Base-by-base conservation (phyloP, 2,888 invertebrate genomes). In the Lysandra coridon region DNA sequence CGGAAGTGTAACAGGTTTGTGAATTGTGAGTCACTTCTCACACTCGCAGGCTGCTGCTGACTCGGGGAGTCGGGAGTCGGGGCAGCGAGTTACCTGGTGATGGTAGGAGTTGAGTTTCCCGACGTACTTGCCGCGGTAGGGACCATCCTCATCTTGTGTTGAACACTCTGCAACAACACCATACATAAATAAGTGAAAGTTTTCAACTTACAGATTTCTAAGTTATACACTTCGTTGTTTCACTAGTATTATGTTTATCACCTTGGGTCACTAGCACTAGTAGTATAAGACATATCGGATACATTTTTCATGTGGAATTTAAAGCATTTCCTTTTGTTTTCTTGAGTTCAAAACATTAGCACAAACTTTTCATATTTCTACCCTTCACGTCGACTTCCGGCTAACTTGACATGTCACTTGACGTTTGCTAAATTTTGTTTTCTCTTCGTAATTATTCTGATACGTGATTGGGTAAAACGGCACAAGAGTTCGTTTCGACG, bases 51-150 rank as follows among this genome's bases (percentile, higher is more conserved):
- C 60, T n/a, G 14, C 60, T 2, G 23, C 23, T 23, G 30, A 64
- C 23, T 30, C 2, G 64, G 2, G 69, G 30, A 64, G 10, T 30
- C 2, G 64, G 2, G 69, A 57, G 17, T 57, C 57, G 79, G 79
- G 57, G 69, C 44, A 80, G 83, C 79, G 81, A 83, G 81, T 81
- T 85, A 95, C 95, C 92, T 96, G 98, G 89, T 98, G 98, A 90
- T 98, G 98, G 88, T 98, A 98, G 0, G 98, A 97, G 91, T 98
- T 98, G 74, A 98, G 92, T 91, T 97, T 97, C 6, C 98, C 98
- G 80, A 98, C 93, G 84, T 96, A 96, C 90, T 97, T 97, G 78
- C 98, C 98, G 81, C 95, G 95, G 87, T 98, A 98, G 5, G 97
- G 97, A 0, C 96, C 97, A 62, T 96, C 96, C 73, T 96, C 96